phyloP scores from a whole-genome alignment of 2,797 vertebrate genomes.

The Hapalemur alaotrensis region DNA sequence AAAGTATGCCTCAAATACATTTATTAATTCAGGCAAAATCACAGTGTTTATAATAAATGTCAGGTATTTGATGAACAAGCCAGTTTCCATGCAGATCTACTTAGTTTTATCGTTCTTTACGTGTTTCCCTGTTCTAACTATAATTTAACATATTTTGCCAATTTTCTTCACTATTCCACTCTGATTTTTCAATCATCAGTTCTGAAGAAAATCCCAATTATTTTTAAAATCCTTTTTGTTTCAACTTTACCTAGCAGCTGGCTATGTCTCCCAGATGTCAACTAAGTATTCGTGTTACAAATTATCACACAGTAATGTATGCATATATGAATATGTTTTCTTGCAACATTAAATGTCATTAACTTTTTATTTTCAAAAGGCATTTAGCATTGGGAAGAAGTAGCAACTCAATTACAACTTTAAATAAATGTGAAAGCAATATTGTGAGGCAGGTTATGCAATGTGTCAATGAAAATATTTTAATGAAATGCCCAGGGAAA shows the following conservation, averaged over 20 bases:
- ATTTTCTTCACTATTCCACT: not conserved
- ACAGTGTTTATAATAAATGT: not conserved
- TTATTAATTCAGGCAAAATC: slow-evolving; percentile 1
- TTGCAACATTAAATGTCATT: not conserved
- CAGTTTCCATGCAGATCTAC: not conserved
- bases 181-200: slow-evolving; percentile 1
- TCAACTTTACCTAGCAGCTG: not conserved
- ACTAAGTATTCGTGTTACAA: not conserved
- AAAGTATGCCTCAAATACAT: slow-evolving; percentile 2
- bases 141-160: slow-evolving; percentile 30
- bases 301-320: not conserved
- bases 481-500: slow-evolving; percentile 23
- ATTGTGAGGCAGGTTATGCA: not conserved
- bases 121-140: not conserved
- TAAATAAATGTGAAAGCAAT: slow-evolving; percentile 33
- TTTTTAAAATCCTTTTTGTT: slow-evolving; percentile 26
- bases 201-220: not conserved
- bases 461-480: slow-evolving; percentile 18
- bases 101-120: not conserved
- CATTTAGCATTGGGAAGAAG: slow-evolving; percentile 16
- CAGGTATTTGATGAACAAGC: slow-evolving; percentile 9
- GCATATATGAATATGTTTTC: not conserved
- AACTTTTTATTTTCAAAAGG: not conserved
- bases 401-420: not conserved
- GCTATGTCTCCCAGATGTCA: not conserved